Conservation (phyloP, 2,113 vertebrate species). For the Saimiri boliviensis region DNA sequence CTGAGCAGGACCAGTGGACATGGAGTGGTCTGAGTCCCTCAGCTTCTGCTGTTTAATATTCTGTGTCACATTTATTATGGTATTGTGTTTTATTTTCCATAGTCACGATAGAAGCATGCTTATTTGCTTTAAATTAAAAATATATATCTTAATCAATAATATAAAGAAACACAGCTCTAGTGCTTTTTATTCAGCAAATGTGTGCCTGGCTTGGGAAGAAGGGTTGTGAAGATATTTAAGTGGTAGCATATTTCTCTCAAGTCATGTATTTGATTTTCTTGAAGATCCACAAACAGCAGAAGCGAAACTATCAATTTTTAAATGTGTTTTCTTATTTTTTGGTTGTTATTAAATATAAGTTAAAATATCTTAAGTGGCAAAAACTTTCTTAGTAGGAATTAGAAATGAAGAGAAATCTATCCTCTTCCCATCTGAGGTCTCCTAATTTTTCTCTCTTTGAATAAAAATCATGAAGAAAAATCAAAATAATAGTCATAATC, state of each 20-base stretch:
- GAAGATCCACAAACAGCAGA: background rate
- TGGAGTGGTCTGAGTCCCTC: background rate
- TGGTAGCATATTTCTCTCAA: background rate
- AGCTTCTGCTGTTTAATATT: slow-evolving; percentile 43
- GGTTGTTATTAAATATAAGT: background rate
- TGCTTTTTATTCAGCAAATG: background rate
- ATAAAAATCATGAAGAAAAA: slow-evolving; percentile 10
- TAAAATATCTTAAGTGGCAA: background rate
- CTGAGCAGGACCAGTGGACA: slow-evolving; percentile 47
- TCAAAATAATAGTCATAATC: background rate
- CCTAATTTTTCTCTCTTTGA: background rate
- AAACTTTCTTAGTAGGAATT: background rate
- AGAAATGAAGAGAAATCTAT: background rate
- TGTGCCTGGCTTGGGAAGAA: background rate
- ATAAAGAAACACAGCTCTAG: background rate
- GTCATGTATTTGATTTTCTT: background rate
- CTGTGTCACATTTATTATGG: background rate
- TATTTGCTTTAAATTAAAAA: slow-evolving; percentile 66
- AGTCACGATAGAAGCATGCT: background rate
- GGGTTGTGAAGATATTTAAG: background rate
- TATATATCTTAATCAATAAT: slow-evolving; percentile 43
- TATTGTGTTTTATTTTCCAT: slow-evolving; percentile 22
- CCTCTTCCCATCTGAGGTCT: background rate
- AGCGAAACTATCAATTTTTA: background rate
- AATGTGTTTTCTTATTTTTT: background rate